Base-by-base conservation (phyloP, 2,797 vertebrate species). In the Rhinophrynus dorsalis region DNA sequence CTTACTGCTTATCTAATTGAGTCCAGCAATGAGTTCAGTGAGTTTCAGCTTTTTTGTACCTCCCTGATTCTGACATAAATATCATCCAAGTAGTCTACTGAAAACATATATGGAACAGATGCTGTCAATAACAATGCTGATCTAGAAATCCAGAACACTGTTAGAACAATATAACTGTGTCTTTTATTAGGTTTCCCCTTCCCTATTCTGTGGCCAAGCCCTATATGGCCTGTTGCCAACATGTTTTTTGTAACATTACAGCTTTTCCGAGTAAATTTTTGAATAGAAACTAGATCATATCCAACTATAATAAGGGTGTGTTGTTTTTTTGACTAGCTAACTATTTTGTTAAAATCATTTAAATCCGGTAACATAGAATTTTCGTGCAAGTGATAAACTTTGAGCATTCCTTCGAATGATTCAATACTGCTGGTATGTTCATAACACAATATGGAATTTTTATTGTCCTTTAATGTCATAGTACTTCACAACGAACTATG, bases 371-470 rank as follows among this genome's bases (percentile, higher is more conserved):
- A n/a, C n/a, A n/a, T n/a, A n/a, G n/a, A n/a, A n/a, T n/a, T n/a
- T n/a, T 12, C 15, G 50, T 5, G 18, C 11, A 9, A 57, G 54
- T 17, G 8, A 27, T 42, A 23, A 56, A 24, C 42, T 8, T 11
- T 40, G 59, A n/a, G 38, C 42, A 64, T 57, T 63, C 32, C 9
- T 37, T 15, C 1, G 8, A 5, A 70, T 63, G 59, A 63, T 37
- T 71, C 51, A 63, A 11, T 37, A 24, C 45, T n/a, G 30, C n/a
- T 57, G 50, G 59, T 48, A 71, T 71, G 68, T 71, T 71, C 27
- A 63, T 63, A 23, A 62, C 57, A 12, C 50, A 24, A 15, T 29
- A 47, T 23, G 51, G 59, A 64, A 71, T 71, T 63, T 71, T 63
- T 71, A 71, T 71, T 64, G 51, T 57, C 40, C 51, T 33, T 3